phyloP scores from a whole-genome alignment of 2,888 invertebrate species.

The Lepidocyrtoides sp. region DNA sequence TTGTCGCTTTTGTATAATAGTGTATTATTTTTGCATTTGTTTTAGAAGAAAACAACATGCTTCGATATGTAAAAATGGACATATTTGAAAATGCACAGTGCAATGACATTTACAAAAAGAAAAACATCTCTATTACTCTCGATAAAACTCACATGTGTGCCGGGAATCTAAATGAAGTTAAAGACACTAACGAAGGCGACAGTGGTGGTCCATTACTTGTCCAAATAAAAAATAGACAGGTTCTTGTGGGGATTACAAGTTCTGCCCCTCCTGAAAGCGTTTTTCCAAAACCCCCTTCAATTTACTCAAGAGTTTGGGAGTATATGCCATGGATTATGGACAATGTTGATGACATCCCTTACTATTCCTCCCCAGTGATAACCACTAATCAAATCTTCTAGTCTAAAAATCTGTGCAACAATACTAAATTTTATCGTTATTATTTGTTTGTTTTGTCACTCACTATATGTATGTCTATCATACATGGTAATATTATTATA shows the following conservation, averaged over 20 bases:
- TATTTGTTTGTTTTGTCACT: too few relatives aligned
- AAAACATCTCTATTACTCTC: neutral
- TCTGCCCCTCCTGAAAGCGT: too few relatives aligned
- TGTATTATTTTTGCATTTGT: too few relatives aligned
- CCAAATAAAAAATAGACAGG: conserved; percentile 92
- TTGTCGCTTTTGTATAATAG: too few relatives aligned
- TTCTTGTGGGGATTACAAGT: conserved; percentile 95
- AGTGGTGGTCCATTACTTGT: conserved; percentile 92
- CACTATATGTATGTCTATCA: too few relatives aligned
- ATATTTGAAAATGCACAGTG: conserved; percentile 49
- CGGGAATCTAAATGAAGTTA: conserved; percentile 18
- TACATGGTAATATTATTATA: too few relatives aligned
- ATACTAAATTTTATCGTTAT: neutral
- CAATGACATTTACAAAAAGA: conserved; percentile 41
- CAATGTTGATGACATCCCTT: neutral
- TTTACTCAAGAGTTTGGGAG: conserved; percentile 70
- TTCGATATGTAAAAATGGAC: conserved; percentile 41
- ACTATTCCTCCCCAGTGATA: conserved; percentile 23
- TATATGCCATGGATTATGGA: conserved; percentile 73
- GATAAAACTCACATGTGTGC: conserved; percentile 57
- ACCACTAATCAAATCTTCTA: too few relatives aligned
- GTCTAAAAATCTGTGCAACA: neutral
- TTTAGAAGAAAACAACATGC: conserved; percentile 25
- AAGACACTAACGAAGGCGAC: conserved; percentile 64
- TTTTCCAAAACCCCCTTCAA: conserved; percentile 91